Evolutionary conservation across 2,113 vertebrate species (phyloP).

Genomic region (Corapipo altera): DNA sequence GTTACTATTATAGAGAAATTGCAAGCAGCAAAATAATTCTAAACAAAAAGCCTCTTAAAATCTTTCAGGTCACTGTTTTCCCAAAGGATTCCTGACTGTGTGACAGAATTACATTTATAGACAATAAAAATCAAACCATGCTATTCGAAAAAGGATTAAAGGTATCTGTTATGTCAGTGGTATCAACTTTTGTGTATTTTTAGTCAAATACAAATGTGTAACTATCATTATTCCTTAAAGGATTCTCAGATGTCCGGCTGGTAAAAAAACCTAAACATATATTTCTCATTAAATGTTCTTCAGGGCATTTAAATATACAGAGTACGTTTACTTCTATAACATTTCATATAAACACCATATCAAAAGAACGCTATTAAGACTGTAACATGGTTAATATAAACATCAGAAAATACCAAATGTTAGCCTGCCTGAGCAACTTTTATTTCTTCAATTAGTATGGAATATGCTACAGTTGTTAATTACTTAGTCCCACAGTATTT

Average conservation of each 20-base stretch:
- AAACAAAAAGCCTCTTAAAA: not conserved
- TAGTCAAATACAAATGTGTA: not conserved
- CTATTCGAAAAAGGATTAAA: not conserved
- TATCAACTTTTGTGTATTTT: not conserved
- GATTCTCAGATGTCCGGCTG: not conserved
- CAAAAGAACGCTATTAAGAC: not conserved
- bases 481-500: not conserved
- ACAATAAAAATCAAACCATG: not conserved
- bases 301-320: not conserved
- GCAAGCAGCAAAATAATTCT: not conserved
- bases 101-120: not conserved
- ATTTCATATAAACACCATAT: not conserved
- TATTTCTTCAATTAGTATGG: not conserved
- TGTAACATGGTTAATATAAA: not conserved
- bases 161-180: not conserved
- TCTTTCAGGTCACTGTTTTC: not conserved
- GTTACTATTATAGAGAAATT: not conserved
- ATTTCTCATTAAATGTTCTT: not conserved
- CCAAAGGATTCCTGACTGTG: not conserved
- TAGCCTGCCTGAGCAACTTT: not conserved
- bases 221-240: not conserved
- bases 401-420: not conserved
- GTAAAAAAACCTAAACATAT: rapidly evolving
- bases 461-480: not conserved
- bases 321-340: not conserved